These are phyloP conservation scores for Tyrannus savana DNA, from an alignment of 2,113 vertebrate species.

Conservation along the genomic window DNA sequence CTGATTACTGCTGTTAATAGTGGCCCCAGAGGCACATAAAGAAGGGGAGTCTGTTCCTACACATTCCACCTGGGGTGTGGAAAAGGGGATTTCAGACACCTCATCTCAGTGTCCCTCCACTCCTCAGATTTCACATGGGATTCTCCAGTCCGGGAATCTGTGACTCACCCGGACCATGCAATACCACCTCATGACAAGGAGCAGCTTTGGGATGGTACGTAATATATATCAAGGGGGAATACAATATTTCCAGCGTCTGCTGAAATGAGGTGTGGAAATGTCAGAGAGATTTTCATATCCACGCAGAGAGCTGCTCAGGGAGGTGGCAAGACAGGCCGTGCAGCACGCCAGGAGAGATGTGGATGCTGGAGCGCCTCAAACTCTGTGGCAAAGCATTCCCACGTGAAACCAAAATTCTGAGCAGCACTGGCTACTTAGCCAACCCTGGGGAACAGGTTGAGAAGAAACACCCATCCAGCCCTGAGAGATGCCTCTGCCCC, in stretches of 20 bases:
- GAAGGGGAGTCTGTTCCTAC: background rate
- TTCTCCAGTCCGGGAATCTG: background rate
- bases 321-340: rapidly evolving
- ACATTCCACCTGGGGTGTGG: background rate
- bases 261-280: conserved; percentile 6
- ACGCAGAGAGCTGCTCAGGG: background rate
- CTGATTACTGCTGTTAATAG: background rate
- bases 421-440: background rate
- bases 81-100: background rate
- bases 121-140: conserved; percentile 5
- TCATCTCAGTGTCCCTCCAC: background rate
- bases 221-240: background rate
- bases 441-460: rapidly evolving
- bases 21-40: background rate
- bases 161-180: background rate
- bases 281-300: background rate
- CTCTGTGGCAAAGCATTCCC: rapidly evolving
- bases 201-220: background rate
- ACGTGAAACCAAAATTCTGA: rapidly evolving
- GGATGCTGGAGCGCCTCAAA: rapidly evolving
- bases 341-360: rapidly evolving
- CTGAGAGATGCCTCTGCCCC: rapidly evolving
- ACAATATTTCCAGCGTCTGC: background rate
- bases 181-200: background rate
- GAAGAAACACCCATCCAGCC: background rate